Conservation (phyloP, 2,888 invertebrate species). For the Phyllotreta cruciferae region DNA sequence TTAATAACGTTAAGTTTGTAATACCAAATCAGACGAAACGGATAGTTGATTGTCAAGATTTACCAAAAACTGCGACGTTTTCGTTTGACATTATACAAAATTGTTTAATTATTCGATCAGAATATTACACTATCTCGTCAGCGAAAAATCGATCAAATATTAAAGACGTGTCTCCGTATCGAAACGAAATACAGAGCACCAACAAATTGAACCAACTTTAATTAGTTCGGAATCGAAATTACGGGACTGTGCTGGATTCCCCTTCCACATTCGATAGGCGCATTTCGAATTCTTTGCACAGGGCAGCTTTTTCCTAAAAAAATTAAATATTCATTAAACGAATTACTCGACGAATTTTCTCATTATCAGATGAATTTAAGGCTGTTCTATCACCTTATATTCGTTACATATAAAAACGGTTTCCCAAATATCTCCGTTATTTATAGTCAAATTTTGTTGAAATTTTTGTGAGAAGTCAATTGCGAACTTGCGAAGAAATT, state of each 20-base stretch:
- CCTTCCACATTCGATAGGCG: slow-evolving; percentile 57
- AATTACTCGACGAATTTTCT: background rate
- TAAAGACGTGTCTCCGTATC: slow-evolving; percentile 29
- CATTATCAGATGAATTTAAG: background rate
- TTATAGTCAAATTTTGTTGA: too few relatives aligned
- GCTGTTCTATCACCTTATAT: too few relatives aligned
- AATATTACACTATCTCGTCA: slow-evolving; percentile 38
- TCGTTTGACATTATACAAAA: slow-evolving; percentile 20
- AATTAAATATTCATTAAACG: slow-evolving; percentile 17
- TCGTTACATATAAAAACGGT: too few relatives aligned
- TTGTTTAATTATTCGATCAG: slow-evolving; percentile 32
- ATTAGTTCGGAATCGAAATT: slow-evolving; percentile 12
- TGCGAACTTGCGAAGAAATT: too few relatives aligned
- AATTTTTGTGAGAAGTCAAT: too few relatives aligned
- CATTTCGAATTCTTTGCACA: slow-evolving; percentile 59
- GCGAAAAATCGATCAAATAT: slow-evolving; percentile 22
- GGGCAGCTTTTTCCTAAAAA: slow-evolving; percentile 56
- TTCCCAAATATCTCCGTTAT: too few relatives aligned
- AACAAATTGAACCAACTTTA: slow-evolving; percentile 22
- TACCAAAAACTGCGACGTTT: slow-evolving; percentile 43
- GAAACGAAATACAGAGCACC: slow-evolving; percentile 28
- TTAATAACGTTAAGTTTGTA: slow-evolving; percentile 44
- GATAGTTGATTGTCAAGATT: slow-evolving; percentile 48
- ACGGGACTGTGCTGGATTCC: slow-evolving; percentile 50
- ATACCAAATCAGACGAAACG: slow-evolving; percentile 39